phyloP scores from a whole-genome alignment of 2,797 vertebrate genomes.

The Sebastes hubbsi region DNA sequence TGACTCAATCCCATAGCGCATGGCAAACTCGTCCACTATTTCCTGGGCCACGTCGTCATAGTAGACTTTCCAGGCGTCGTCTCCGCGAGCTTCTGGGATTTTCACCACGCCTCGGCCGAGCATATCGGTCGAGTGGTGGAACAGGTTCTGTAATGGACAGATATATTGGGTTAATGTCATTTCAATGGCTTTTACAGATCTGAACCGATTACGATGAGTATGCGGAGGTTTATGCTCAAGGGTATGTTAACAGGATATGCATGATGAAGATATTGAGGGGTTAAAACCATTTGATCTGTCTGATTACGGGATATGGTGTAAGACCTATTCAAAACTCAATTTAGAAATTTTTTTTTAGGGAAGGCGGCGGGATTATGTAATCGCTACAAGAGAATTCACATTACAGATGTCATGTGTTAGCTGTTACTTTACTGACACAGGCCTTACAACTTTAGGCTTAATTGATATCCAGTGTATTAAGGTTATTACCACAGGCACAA shows the following conservation, averaged over 20 bases:
- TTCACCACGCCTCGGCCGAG: conserved; percentile 90
- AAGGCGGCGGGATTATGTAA: background rate
- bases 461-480: background rate
- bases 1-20: conserved; percentile 98
- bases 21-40: conserved; percentile 97
- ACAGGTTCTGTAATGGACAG: conserved; percentile 88
- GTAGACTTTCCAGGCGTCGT: conserved; percentile 98
- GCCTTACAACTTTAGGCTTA: background rate
- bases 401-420: background rate
- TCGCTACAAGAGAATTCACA: background rate
- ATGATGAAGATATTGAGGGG: background rate
- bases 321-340: background rate
- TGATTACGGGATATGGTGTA: background rate
- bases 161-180: background rate
- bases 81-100: conserved; percentile 93
- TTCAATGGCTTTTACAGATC: background rate
- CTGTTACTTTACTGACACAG: background rate
- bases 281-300: background rate
- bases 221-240: background rate
- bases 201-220: background rate
- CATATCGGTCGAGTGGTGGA: conserved; percentile 94
- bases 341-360: background rate
- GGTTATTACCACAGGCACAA: background rate
- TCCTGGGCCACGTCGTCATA: conserved; percentile 97
- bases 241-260: background rate